phyloP scores from a whole-genome alignment of 2,888 invertebrate species.

The Poecilobothrus nobilitatus region DNA sequence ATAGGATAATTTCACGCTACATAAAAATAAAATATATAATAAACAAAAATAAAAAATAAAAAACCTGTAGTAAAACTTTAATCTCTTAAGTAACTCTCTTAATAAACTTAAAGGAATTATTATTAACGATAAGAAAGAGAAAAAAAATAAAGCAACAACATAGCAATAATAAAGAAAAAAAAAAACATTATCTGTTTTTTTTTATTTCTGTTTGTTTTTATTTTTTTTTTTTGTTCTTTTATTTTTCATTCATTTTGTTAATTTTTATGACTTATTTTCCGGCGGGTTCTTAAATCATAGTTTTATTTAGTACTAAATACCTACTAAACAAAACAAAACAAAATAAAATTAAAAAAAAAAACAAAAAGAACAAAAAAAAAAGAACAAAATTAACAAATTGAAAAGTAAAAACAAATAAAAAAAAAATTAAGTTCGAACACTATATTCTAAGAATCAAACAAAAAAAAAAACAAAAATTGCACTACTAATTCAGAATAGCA shows the following conservation, averaged over 20 bases:
- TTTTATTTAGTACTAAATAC: not conserved
- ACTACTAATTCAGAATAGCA: too few species aligned
- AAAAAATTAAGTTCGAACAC: too few species aligned
- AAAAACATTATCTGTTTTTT: too few species aligned
- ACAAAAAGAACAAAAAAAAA: not conserved
- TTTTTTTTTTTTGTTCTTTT: too few species aligned
- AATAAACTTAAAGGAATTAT: not conserved
- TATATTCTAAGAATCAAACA: too few species aligned
- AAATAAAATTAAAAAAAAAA: not conserved
- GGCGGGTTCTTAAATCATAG: not conserved
- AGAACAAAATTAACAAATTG: too few species aligned
- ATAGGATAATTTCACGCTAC: not conserved
- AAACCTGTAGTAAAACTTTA: not conserved
- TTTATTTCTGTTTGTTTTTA: too few species aligned
- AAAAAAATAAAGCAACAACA: not conserved
- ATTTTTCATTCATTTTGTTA: not conserved
- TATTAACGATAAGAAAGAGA: not conserved
- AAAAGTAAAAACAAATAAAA: too few species aligned
- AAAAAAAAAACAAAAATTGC: too few species aligned
- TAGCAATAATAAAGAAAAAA: too few species aligned
- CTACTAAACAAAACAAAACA: not conserved
- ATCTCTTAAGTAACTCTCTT: not conserved
- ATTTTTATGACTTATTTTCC: not conserved
- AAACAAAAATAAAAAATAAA: not conserved
- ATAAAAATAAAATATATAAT: not conserved